Evolutionary conservation across 2,797 vertebrate species (phyloP).

Genomic region (Heliangelus exortis): DNA sequence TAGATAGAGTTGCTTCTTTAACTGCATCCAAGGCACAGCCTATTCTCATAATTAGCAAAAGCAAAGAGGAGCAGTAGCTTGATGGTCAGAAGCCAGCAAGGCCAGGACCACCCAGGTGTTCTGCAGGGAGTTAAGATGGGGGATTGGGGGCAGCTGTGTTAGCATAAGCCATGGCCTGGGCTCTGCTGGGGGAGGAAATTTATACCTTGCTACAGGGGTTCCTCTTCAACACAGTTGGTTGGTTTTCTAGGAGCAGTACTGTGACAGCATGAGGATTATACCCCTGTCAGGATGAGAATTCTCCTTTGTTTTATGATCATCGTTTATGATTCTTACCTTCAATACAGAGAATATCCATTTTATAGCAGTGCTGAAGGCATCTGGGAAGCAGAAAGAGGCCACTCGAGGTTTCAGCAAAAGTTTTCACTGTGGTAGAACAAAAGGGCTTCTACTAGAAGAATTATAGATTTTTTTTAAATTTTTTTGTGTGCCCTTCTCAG

Average conservation of each 20-base stretch:
- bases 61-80: not conserved
- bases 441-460: not conserved
- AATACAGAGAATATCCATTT: not conserved
- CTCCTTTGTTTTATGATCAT: conserved; percentile 7
- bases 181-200: not conserved
- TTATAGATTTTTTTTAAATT: not conserved
- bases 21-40: not conserved
- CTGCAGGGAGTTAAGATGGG: not conserved
- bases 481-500: not conserved
- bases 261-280: not conserved
- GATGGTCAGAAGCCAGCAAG: not conserved
- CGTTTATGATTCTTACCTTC: conserved; percentile 13
- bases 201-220: not conserved
- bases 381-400: not conserved
- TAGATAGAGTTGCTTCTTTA: not conserved
- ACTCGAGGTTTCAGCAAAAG: not conserved
- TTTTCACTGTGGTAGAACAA: not conserved
- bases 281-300: not conserved
- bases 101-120: not conserved
- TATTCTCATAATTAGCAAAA: not conserved
- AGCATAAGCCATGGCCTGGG: not conserved
- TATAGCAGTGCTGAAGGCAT: not conserved
- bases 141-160: not conserved
- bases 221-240: not conserved
- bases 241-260: not conserved